These are phyloP conservation scores for Nibea albiflora DNA, from an alignment of 2,113 vertebrate genomes.

Conservation along the genomic window DNA sequence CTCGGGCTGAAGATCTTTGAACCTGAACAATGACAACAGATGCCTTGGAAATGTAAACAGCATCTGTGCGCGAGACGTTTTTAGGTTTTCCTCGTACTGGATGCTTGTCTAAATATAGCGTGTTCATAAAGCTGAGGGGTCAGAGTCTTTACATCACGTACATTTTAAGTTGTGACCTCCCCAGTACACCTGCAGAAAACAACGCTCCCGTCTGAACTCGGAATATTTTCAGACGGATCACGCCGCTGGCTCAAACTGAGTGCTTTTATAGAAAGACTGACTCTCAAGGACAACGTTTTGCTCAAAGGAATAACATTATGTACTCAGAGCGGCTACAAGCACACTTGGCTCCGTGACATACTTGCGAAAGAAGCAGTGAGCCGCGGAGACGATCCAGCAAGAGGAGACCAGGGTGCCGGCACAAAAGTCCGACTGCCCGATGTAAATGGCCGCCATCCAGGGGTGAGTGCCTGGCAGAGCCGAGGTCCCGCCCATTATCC, in stretches of 20 bases:
- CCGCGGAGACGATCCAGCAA: slow-evolving; percentile 94
- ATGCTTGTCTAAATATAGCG: slow-evolving; percentile 55
- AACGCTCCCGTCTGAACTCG: background rate
- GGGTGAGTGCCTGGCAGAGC: slow-evolving; percentile 91
- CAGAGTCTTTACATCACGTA: slow-evolving; percentile 24
- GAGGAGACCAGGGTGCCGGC: slow-evolving; percentile 90
- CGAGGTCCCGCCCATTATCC: slow-evolving; percentile 89
- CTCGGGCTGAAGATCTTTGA: slow-evolving; percentile 8
- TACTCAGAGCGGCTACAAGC: background rate
- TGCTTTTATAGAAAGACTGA: background rate
- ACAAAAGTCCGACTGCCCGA: slow-evolving; percentile 87
- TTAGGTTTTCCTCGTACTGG: slow-evolving; percentile 65
- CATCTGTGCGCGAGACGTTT: slow-evolving; percentile 30
- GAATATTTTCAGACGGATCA: background rate
- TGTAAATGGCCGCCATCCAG: slow-evolving; percentile 94
- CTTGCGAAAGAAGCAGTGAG: slow-evolving; percentile 94
- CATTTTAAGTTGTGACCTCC: background rate
- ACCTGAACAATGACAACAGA: slow-evolving; percentile 28
- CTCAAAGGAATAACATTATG: background rate
- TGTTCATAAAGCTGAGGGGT: slow-evolving; percentile 43
- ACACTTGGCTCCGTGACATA: slow-evolving; percentile 60
- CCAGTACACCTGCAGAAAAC: background rate
- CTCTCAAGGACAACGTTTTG: background rate
- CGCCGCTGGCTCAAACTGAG: background rate
- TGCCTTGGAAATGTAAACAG: slow-evolving; percentile 37